phyloP scores from a whole-genome alignment of 1,140 invertebrate genomes.

The Trissolcus basalis region DNA sequence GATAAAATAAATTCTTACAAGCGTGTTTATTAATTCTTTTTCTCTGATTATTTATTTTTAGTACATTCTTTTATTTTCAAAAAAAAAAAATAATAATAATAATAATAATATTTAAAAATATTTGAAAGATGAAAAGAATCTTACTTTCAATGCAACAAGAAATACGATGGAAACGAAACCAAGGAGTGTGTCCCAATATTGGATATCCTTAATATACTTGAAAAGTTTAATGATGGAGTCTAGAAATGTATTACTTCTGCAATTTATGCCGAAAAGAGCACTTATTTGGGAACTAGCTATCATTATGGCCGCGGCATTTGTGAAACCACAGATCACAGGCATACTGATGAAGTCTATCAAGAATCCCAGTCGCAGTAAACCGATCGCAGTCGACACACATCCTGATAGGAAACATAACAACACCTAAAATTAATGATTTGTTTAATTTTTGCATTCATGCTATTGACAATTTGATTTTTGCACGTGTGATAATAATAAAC shows the following conservation, averaged over 20 bases:
- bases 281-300: conserved; percentile 81
- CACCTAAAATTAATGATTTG: conserved; percentile 65
- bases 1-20: background rate
- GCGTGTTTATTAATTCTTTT: too few species aligned
- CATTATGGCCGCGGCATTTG: conserved; percentile 81
- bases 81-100: too few species aligned
- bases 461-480: too few species aligned
- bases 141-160: conserved; percentile 70
- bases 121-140: too few species aligned
- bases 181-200: conserved; percentile 71
- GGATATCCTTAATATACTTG: conserved; percentile 64
- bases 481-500: too few species aligned
- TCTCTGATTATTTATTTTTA: too few species aligned
- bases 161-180: conserved; percentile 72
- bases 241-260: conserved; percentile 70
- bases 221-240: conserved; percentile 72
- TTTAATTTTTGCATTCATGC: too few species aligned
- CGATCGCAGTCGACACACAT: conserved; percentile 78
- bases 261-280: conserved; percentile 76
- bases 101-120: too few species aligned
- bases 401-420: conserved; percentile 80
- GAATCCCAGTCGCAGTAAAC: conserved; percentile 80
- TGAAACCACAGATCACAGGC: conserved; percentile 83
- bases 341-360: conserved; percentile 78
- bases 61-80: too few species aligned